These are phyloP conservation scores for Speoplatyrhinus poulsoni DNA, from an alignment of 2,113 vertebrate species.

Conservation along the genomic window DNA sequence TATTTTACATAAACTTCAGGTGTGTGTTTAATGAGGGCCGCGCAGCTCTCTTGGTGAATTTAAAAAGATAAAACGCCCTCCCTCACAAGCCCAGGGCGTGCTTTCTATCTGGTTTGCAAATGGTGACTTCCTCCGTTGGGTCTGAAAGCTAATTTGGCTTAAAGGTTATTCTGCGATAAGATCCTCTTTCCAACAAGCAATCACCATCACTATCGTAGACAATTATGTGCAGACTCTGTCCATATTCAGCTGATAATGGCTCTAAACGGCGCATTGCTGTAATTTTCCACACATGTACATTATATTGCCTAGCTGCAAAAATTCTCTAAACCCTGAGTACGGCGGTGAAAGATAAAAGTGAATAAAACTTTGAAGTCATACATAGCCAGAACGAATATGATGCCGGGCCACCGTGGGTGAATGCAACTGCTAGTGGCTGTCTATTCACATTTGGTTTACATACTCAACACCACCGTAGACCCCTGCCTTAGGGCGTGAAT, in stretches of 20 bases:
- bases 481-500: no score
- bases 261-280: background rate
- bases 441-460: background rate
- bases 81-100: conserved; percentile 33
- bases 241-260: conserved; percentile 13
- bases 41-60: conserved; percentile 17
- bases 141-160: conserved; percentile 29
- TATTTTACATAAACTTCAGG: background rate
- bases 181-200: conserved; percentile 16
- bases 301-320: background rate
- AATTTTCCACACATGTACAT: background rate
- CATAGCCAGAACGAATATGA: background rate
- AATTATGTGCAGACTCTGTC: conserved; percentile 10
- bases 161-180: conserved; percentile 15
- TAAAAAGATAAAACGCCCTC: conserved; percentile 35
- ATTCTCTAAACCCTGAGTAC: no score
- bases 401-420: background rate
- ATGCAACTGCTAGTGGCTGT: background rate
- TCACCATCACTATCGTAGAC: conserved; percentile 3
- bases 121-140: conserved; percentile 10
- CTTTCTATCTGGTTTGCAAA: conserved; percentile 28
- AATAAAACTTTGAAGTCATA: background rate
- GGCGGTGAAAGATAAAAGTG: no score
- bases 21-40: background rate
- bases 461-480: background rate